Percentiles rank a stretch among this genome's conserved stretches.
Conservation (phyloP, 2,888 invertebrate species). For the Papilio protenor region DNA sequence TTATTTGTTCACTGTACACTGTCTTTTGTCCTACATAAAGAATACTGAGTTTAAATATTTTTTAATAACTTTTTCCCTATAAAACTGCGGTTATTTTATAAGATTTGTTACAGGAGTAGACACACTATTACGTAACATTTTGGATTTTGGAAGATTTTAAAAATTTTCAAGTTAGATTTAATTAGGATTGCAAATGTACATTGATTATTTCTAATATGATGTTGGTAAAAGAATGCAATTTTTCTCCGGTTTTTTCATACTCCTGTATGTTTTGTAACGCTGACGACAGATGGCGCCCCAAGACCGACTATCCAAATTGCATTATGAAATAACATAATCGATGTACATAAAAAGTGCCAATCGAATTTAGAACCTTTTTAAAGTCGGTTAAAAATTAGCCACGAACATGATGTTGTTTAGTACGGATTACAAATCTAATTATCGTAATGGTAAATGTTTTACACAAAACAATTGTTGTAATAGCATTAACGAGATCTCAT, state of each 20-base stretch:
- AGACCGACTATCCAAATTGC: not conserved
- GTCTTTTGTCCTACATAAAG: not conserved
- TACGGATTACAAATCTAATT: not conserved
- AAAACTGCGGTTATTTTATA: not conserved
- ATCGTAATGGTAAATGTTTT: conserved; percentile 2
- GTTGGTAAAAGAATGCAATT: not conserved
- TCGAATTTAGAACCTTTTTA: no score
- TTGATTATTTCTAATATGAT: not conserved
- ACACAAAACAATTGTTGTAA: conserved; percentile 21
- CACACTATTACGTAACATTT: not conserved
- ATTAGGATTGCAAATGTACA: not conserved
- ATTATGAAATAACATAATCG: no score
- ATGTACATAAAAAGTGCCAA: no score
- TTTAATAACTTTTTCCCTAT: not conserved
- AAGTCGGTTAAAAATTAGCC: not conserved
- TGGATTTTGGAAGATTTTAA: not conserved
- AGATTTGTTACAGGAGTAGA: not conserved
- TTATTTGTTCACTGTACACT: not conserved
- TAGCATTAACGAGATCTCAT: conserved; percentile 18
- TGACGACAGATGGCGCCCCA: not conserved
- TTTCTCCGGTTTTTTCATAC: not conserved
- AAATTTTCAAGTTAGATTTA: not conserved
- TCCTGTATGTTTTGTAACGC: not conserved
- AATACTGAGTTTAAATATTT: not conserved
- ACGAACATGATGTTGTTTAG: not conserved